phyloP scores from a whole-genome alignment of 2,888 invertebrate genomes.

The Tortrix viridana region DNA sequence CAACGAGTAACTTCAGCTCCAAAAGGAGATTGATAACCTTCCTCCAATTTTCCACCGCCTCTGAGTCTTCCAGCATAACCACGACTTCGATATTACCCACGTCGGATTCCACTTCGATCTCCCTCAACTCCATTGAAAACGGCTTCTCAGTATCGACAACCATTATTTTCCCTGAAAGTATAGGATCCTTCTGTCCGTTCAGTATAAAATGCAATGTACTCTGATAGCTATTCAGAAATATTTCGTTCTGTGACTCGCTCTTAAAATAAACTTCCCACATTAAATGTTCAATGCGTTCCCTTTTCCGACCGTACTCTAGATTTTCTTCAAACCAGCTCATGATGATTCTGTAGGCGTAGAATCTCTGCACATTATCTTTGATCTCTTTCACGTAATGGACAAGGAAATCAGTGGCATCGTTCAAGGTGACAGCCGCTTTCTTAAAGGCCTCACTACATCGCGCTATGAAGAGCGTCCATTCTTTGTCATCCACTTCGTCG shows the following conservation, averaged over 20 bases:
- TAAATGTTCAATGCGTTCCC: slow-evolving; percentile 73
- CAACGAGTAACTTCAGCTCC: slow-evolving; percentile 82
- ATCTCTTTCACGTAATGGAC: slow-evolving; percentile 82
- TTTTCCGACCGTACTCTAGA: slow-evolving; percentile 64
- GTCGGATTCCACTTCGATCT: slow-evolving; percentile 76
- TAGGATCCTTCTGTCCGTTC: slow-evolving; percentile 67
- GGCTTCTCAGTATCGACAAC: slow-evolving; percentile 61
- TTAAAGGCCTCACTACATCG: slow-evolving; percentile 86
- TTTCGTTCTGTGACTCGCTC: slow-evolving; percentile 54
- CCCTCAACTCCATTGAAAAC: slow-evolving; percentile 66
- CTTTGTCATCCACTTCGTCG: slow-evolving; percentile 63
- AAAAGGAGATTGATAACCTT: slow-evolving; percentile 81
- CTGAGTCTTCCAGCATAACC: slow-evolving; percentile 65
- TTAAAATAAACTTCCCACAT: slow-evolving; percentile 78
- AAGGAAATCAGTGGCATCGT: slow-evolving; percentile 86
- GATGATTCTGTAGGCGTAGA: slow-evolving; percentile 77
- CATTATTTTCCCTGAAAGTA: slow-evolving; percentile 61
- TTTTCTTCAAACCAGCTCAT: slow-evolving; percentile 78
- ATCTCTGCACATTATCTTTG: slow-evolving; percentile 71
- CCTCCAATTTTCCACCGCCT: slow-evolving; percentile 72
- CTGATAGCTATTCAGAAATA: slow-evolving; percentile 65
- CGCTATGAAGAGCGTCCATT: slow-evolving; percentile 80
- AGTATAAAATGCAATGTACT: slow-evolving; percentile 68
- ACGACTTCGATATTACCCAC: slow-evolving; percentile 73
- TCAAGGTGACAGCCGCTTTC: slow-evolving; percentile 84